phyloP scores from a whole-genome alignment of 2,888 invertebrate genomes.

The Cheilosia soror region DNA sequence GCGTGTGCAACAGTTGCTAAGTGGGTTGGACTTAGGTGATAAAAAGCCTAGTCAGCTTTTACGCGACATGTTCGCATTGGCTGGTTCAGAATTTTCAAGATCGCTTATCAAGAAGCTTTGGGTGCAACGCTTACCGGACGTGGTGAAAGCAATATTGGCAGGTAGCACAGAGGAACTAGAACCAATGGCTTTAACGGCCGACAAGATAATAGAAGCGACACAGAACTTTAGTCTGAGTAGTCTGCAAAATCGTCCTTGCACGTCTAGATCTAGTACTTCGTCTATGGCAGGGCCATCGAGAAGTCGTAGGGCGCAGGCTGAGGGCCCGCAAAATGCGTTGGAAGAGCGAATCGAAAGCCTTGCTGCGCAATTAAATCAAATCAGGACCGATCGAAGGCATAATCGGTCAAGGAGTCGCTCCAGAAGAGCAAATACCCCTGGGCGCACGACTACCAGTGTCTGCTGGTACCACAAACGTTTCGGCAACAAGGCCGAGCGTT shows the following conservation, averaged over 20 bases:
- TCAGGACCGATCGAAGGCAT: neutral
- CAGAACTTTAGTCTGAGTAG: neutral
- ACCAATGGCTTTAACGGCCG: conserved; percentile 34
- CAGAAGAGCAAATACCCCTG: neutral
- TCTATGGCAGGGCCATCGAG: neutral
- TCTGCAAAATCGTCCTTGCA: neutral
- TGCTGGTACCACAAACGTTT: conserved; percentile 67
- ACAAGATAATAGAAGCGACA: conserved; percentile 50
- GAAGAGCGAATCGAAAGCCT: neutral
- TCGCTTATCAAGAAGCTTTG: conserved; percentile 29
- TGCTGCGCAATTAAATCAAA: neutral
- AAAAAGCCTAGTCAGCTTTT: conserved; percentile 29
- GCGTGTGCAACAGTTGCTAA: neutral
- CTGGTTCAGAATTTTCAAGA: conserved; percentile 18
- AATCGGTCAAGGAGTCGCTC: conserved; percentile 9
- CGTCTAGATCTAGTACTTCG: neutral
- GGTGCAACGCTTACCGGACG: conserved; percentile 45
- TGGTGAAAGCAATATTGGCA: conserved; percentile 43
- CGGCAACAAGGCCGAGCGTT: conserved; percentile 53
- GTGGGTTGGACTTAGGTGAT: neutral
- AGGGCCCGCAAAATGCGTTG: neutral
- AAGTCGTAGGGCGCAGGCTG: neutral
- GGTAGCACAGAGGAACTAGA: conserved; percentile 28
- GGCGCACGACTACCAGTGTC: neutral
- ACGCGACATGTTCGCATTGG: conserved; percentile 76